phyloP scores from a whole-genome alignment of 2,888 invertebrate genomes.

The Hypomecis atomaria region DNA sequence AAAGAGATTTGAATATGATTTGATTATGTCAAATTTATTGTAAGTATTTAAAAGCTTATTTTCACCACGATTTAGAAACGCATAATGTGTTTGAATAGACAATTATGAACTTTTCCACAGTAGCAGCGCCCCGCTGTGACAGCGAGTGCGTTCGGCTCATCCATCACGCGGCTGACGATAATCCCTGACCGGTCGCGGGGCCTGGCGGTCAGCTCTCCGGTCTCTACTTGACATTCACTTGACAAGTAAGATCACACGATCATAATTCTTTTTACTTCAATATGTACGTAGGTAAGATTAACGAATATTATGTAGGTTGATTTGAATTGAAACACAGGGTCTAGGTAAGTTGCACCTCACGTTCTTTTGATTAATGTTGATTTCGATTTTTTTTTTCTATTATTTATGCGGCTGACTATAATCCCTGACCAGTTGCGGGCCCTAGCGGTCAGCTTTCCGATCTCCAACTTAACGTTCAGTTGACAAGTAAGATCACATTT shows the following conservation, averaged over 20 bases:
- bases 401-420: slow-evolving; percentile 38
- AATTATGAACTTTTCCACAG: slow-evolving; percentile 38
- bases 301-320: no score
- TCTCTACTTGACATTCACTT: slow-evolving; percentile 12
- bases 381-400: no score
- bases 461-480: slow-evolving; percentile 12
- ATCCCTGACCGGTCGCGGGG: slow-evolving; percentile 45
- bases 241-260: slow-evolving; percentile 2
- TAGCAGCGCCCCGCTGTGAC: slow-evolving; percentile 47
- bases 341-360: no score
- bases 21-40: not conserved
- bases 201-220: slow-evolving; percentile 36
- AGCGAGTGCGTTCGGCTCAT: slow-evolving; percentile 47
- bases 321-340: no score
- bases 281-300: no score
- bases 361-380: no score
- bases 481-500: not conserved
- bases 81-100: slow-evolving; percentile 17
- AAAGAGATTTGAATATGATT: not conserved
- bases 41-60: not conserved
- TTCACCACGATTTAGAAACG: not conserved
- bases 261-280: not conserved
- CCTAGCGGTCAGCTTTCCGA: slow-evolving; percentile 36
- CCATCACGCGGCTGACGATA: slow-evolving; percentile 51
- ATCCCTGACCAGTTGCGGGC: slow-evolving; percentile 45